A percentile compares a stretch with the other conserved stretches of the same genome.
phyloP scores from a whole-genome alignment of 2,888 invertebrate genomes.

The Fragum sueziense region DNA sequence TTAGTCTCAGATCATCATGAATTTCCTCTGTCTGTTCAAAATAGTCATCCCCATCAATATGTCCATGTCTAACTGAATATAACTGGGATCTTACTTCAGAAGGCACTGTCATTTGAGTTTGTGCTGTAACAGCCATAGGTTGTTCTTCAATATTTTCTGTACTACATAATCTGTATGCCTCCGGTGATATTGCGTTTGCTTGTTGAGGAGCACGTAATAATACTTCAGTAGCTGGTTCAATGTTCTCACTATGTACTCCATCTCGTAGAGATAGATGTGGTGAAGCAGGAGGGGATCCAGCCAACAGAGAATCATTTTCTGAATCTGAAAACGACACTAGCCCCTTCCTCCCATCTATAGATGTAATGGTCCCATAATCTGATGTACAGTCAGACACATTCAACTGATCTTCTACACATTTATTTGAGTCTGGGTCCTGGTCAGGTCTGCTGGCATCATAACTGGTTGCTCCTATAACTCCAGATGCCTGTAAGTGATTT shows the following conservation, averaged over 20 bases:
- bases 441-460: slow-evolving; percentile 22
- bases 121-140: slow-evolving; percentile 20
- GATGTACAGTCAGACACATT: slow-evolving; percentile 61
- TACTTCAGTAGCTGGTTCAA: slow-evolving; percentile 26
- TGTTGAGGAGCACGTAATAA: slow-evolving; percentile 19
- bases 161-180: slow-evolving; percentile 34
- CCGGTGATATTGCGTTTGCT: slow-evolving; percentile 21
- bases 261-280: slow-evolving; percentile 3
- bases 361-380: slow-evolving; percentile 67
- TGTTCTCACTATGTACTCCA: not conserved
- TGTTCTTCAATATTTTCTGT: slow-evolving; percentile 16
- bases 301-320: slow-evolving; percentile 31
- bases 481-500: slow-evolving; percentile 44
- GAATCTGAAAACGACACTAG: slow-evolving; percentile 58
- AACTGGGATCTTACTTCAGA: not conserved
- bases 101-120: not conserved
- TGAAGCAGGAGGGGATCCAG: slow-evolving; percentile 48
- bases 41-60: slow-evolving; percentile 10
- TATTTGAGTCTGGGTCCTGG: not conserved
- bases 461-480: slow-evolving; percentile 44
- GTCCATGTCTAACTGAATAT: slow-evolving; percentile 5
- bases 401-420: slow-evolving; percentile 18
- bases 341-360: slow-evolving; percentile 63
- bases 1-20: not conserved
- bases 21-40: slow-evolving; percentile 20